A percentile compares a stretch with the other conserved stretches of the same genome.
Evolutionary conservation across 37 sponge, comb jelly and placozoan species (phyloP).

Genomic region (Chondrosia reniformis): DNA sequence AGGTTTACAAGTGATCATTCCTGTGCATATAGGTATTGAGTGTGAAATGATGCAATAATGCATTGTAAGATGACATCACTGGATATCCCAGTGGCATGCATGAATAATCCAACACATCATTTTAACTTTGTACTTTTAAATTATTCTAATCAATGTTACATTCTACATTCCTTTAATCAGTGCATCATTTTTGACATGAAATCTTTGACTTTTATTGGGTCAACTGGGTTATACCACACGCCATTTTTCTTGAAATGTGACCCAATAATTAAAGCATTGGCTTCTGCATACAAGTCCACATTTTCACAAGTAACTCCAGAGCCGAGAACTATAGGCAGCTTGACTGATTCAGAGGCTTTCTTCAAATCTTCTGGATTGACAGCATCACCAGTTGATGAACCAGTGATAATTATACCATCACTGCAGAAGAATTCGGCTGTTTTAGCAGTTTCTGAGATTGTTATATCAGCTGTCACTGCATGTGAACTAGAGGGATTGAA

Average conservation of each 20-base stretch:
- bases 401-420: conserved; percentile 86
- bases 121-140: no score
- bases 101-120: no score
- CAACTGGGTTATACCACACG: conserved; percentile 57
- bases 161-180: no score
- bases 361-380: conserved; percentile 32
- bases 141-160: no score
- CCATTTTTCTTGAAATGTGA: conserved; percentile 84
- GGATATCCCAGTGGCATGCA: no score
- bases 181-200: conserved; percentile 74
- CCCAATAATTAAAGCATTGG: conserved; percentile 80
- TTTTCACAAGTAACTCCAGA: conserved; percentile 84
- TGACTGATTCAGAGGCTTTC: conserved; percentile 5
- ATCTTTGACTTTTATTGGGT: conserved; percentile 23
- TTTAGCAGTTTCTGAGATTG: conserved; percentile 54
- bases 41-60: no score
- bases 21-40: no score
- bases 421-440: conserved; percentile 83
- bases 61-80: no score
- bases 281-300: conserved; percentile 29
- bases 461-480: conserved; percentile 71
- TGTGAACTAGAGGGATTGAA: conserved; percentile 63
- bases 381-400: conserved; percentile 62
- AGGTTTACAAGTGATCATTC: no score
- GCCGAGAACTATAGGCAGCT: conserved; percentile 73